A percentile compares a stretch with the other conserved stretches of the same genome.
Conservation (phyloP, 2,113 vertebrate genomes). For the Nyctibius bracteatus region DNA sequence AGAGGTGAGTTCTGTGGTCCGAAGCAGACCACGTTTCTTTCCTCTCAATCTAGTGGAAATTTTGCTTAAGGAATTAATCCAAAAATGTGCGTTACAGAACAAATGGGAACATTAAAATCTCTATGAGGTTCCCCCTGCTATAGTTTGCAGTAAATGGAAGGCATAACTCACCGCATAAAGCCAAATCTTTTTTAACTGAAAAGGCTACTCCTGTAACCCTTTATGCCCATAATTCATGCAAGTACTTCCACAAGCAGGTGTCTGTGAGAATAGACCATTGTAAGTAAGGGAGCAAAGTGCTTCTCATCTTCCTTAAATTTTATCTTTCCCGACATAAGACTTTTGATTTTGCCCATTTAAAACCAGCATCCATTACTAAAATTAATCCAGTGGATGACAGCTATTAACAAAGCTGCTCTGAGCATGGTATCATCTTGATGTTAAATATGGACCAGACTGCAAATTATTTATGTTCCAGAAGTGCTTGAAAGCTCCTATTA, state of each 20-base stretch:
- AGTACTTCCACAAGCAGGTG: not conserved
- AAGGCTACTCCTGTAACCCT: not conserved
- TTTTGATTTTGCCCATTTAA: constrained; percentile 4
- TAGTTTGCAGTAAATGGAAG: not conserved
- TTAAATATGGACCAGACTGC: not conserved
- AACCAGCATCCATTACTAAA: not conserved
- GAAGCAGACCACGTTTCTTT: constrained; percentile 26
- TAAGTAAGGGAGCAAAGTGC: not conserved
- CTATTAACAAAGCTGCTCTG: constrained; percentile 11
- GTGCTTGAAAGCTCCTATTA: not conserved
- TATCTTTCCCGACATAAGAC: not conserved
- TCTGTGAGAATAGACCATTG: not conserved
- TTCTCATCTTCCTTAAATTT: not conserved
- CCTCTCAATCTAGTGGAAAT: constrained; percentile 44
- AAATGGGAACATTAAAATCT: constrained; percentile 14
- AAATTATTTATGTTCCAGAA: constrained; percentile 4
- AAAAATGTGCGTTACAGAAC: constrained; percentile 36
- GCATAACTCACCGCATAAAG: not conserved
- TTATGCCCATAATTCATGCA: not conserved
- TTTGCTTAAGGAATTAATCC: constrained; percentile 44
- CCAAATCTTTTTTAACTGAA: not conserved
- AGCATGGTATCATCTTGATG: not conserved
- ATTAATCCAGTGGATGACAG: not conserved
- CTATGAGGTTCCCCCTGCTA: not conserved
- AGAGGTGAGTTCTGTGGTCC: constrained; percentile 28